Conservation (phyloP, 2,888 invertebrate genomes). For the Amiota minor region DNA sequence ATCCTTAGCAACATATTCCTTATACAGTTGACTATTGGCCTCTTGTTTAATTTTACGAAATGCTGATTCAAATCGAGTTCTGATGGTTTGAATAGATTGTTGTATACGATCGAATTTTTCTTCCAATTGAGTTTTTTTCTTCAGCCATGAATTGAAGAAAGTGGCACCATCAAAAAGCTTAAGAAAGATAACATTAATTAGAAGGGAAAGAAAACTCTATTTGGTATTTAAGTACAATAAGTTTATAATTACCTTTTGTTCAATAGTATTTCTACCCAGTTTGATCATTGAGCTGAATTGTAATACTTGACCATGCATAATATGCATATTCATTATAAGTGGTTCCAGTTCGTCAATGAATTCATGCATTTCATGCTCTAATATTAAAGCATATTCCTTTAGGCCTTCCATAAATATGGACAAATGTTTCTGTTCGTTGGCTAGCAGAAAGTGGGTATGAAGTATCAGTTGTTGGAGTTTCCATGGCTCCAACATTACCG, state of each 20-base stretch:
- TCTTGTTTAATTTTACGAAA: conserved; percentile 42
- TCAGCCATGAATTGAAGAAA: not conserved
- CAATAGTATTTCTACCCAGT: conserved; percentile 30
- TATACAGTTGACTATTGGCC: conserved; percentile 33
- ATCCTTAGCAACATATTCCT: conserved; percentile 41
- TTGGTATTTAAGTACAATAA: conserved; percentile 11
- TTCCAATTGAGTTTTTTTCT: not conserved
- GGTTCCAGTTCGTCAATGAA: conserved; percentile 18
- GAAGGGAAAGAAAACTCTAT: not conserved
- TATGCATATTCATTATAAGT: not conserved
- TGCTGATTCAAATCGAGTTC: conserved; percentile 43
- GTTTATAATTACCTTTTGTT: conserved; percentile 2
- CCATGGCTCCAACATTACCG: conserved; percentile 38
- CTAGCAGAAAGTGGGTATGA: conserved; percentile 55
- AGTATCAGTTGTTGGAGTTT: conserved; percentile 45
- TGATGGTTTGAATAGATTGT: not conserved
- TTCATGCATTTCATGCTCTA: conserved; percentile 55
- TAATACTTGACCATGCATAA: conserved; percentile 41
- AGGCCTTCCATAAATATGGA: conserved; percentile 52
- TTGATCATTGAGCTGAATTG: conserved; percentile 43
- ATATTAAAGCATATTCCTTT: conserved; percentile 53
- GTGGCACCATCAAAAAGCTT: not conserved
- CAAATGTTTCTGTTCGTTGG: conserved; percentile 47
- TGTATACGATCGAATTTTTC: not conserved
- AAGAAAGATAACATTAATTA: not conserved